These are phyloP conservation scores for Pogonocichla stellata DNA, from an alignment of 2,113 vertebrate genomes.

Conservation along the genomic window DNA sequence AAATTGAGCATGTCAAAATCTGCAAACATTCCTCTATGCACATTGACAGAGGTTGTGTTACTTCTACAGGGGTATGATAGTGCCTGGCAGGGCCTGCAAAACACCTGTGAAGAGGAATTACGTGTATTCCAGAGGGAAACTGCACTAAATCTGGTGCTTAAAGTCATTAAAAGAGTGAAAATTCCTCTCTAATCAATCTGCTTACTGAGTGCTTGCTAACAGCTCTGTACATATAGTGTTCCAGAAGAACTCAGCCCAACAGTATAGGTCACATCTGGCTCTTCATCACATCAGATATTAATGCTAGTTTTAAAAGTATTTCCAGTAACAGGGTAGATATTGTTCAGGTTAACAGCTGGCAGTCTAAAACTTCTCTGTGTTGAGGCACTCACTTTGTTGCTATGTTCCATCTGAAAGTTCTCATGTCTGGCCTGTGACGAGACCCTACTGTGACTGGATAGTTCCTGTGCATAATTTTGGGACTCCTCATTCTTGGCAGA, in stretches of 20 bases:
- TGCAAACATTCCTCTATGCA: neutral
- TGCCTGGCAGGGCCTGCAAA: neutral
- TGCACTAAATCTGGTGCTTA: neutral
- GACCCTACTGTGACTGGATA: neutral
- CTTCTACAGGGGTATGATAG: neutral
- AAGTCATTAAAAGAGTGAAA: neutral
- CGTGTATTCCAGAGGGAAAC: neutral
- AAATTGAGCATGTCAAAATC: neutral
- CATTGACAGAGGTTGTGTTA: neutral
- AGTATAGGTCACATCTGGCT: neutral
- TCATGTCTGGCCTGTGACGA: neutral
- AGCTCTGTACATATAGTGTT: neutral
- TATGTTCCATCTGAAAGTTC: neutral
- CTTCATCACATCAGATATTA: neutral
- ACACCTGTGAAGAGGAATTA: neutral
- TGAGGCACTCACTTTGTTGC: neutral
- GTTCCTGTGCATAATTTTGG: neutral
- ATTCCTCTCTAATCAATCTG: neutral
- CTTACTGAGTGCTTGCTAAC: neutral
- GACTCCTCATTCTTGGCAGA: fast-evolving
- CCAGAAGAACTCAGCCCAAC: neutral
- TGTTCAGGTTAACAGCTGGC: neutral
- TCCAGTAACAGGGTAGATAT: neutral
- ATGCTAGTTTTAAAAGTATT: neutral
- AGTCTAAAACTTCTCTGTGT: neutral